Evolutionary conservation across 2,797 vertebrate genomes (phyloP).

Genomic region (Sitta carolinensis): DNA sequence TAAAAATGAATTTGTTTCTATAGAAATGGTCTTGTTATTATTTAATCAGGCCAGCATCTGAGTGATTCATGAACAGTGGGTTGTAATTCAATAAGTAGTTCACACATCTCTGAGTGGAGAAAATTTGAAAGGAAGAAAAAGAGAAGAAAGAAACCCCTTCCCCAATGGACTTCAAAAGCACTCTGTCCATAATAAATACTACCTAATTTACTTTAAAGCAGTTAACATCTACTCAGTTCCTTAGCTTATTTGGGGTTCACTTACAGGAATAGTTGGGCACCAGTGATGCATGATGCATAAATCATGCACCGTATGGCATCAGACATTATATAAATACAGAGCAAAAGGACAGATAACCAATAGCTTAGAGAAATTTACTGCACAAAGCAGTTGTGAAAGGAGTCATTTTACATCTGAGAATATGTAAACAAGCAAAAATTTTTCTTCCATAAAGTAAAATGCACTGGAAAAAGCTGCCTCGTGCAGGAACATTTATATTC

Average conservation of each 20-base stretch:
- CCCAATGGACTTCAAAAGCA: slow-evolving; percentile 19
- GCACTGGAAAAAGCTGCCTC: background rate
- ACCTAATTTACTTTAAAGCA: slow-evolving; percentile 29
- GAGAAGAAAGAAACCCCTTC: background rate
- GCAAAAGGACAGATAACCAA: background rate
- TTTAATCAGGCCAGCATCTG: slow-evolving; percentile 69
- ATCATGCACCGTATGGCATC: background rate
- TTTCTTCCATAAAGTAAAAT: background rate
- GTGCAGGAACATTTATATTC: background rate
- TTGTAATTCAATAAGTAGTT: slow-evolving; percentile 68
- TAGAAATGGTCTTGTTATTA: slow-evolving; percentile 70
- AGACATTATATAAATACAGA: background rate
- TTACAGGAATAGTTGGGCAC: background rate
- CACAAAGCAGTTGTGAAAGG: background rate
- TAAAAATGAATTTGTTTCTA: slow-evolving; percentile 69
- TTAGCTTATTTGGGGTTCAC: background rate
- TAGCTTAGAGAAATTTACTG: background rate
- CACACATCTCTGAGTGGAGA: slow-evolving; percentile 46
- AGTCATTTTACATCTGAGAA: background rate
- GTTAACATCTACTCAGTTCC: background rate
- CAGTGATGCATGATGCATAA: background rate
- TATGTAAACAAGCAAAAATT: background rate
- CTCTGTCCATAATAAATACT: background rate
- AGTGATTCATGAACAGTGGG: slow-evolving; percentile 69
- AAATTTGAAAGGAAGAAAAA: background rate